Conservation (phyloP, 2,888 invertebrate species). For the Colletes collaris region DNA sequence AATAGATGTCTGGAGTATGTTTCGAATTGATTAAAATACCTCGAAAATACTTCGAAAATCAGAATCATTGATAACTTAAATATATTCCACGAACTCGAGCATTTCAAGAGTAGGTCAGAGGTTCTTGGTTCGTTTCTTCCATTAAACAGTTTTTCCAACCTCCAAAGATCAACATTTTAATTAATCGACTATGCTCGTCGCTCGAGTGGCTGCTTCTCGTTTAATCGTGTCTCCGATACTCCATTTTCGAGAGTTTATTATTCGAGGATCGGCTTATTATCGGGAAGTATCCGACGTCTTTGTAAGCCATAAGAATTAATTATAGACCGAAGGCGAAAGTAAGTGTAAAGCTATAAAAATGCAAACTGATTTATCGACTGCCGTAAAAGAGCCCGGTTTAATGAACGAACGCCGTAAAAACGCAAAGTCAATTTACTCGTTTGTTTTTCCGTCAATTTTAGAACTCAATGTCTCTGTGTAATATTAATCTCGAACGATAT, state of each 20-base stretch:
- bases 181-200: too few relatives aligned
- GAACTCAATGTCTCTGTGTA: background rate
- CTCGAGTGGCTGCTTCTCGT: background rate
- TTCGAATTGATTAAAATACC: too few relatives aligned
- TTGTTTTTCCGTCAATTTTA: constrained; percentile 20
- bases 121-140: too few relatives aligned
- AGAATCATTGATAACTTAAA: too few relatives aligned
- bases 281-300: background rate
- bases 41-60: too few relatives aligned
- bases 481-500: background rate
- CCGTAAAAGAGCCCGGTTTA: constrained; percentile 17
- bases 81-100: too few relatives aligned
- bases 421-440: constrained; percentile 27
- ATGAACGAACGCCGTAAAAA: constrained; percentile 26
- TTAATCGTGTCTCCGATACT: background rate
- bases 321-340: constrained; percentile 3
- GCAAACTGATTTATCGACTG: constrained; percentile 25
- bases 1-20: too few relatives aligned
- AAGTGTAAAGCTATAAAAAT: constrained; percentile 33
- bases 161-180: too few relatives aligned
- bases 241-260: constrained; percentile 9
- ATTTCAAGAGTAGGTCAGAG: too few relatives aligned
- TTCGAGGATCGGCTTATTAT: constrained; percentile 4
- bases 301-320: constrained; percentile 27
- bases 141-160: too few relatives aligned